Conservation (phyloP, 2,113 vertebrate genomes). For the Ifrita kowaldi region DNA sequence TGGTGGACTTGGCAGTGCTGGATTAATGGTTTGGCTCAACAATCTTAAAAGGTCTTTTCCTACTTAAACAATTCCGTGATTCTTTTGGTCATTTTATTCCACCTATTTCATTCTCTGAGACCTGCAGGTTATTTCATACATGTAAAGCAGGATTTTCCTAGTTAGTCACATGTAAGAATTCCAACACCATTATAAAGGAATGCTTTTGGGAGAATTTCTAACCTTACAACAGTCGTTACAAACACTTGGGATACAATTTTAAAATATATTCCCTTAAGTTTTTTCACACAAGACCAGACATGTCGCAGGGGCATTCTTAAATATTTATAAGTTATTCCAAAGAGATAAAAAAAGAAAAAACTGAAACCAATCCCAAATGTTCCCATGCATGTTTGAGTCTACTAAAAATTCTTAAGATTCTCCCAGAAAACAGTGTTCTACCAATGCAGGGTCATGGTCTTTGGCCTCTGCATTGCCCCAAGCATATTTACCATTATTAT, state of each 20-base stretch:
- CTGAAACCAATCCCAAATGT: constrained; percentile 26
- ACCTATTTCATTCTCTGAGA: not conserved
- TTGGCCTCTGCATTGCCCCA: constrained; percentile 52
- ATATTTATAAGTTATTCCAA: constrained; percentile 46
- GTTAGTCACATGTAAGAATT: not conserved
- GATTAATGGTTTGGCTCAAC: not conserved
- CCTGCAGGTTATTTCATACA: not conserved
- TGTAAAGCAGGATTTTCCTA: not conserved
- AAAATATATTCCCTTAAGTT: not conserved
- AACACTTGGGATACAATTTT: not conserved
- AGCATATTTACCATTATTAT: constrained; percentile 68
- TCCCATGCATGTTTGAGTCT: constrained; percentile 58
- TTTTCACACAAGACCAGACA: constrained; percentile 34
- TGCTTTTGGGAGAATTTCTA: not conserved
- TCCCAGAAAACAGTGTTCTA: constrained; percentile 49
- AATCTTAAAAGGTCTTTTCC: not conserved
- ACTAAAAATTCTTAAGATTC: constrained; percentile 61
- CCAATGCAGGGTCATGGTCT: constrained; percentile 55
- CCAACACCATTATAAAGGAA: not conserved
- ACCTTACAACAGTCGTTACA: not conserved
- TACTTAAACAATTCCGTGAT: not conserved
- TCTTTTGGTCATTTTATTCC: not conserved
- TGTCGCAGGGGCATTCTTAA: not conserved
- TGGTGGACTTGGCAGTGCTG: not conserved
- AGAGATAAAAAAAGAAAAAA: constrained; percentile 46